Evolutionary conservation across 2,797 vertebrate genomes (phyloP).

Genomic region (Fringilla coelebs): DNA sequence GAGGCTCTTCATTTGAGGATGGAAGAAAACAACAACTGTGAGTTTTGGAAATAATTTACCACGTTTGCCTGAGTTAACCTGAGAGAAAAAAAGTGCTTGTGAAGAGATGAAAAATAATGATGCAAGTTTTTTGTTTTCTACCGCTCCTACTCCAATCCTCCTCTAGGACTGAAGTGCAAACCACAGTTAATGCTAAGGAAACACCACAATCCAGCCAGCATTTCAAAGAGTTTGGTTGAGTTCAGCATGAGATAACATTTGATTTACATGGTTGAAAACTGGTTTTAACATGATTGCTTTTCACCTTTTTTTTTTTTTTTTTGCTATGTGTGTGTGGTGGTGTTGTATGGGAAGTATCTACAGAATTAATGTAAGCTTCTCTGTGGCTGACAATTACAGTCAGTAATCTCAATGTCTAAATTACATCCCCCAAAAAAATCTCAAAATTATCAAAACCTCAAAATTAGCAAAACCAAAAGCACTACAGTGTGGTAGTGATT

Average conservation of each 20-base stretch:
- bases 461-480: neutral
- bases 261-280: neutral
- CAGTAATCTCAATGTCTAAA: neutral
- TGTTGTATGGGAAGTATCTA: neutral
- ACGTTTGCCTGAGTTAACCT: neutral
- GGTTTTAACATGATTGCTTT: neutral
- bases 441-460: neutral
- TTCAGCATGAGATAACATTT: neutral
- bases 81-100: neutral
- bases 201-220: neutral
- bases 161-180: neutral
- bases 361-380: neutral
- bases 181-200: neutral
- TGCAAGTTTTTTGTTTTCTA: fast-evolving
- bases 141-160: neutral
- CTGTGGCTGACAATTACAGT: neutral
- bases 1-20: neutral
- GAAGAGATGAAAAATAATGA: neutral
- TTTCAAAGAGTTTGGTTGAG: neutral
- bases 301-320: neutral
- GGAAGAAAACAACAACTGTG: neutral
- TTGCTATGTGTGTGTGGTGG: neutral
- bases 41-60: neutral
- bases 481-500: neutral
- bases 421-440: no score